A percentile compares a stretch with the other conserved stretches of the same genome.
These are phyloP conservation scores for Phrynocephalus forsythii DNA, from an alignment of 2,797 vertebrate species.

Conservation along the genomic window DNA sequence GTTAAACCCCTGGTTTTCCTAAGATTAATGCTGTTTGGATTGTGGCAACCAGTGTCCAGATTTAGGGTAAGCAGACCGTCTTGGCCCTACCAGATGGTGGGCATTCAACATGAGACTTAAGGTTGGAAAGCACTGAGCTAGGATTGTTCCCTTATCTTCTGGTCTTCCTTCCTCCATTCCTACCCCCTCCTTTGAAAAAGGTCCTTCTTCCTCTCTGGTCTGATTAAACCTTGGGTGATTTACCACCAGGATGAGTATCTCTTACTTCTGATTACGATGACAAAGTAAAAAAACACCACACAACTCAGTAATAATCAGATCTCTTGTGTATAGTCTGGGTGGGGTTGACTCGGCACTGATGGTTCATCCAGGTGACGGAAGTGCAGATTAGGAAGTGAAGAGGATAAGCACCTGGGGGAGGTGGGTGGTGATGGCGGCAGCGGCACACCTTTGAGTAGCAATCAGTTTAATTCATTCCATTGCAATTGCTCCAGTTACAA, in stretches of 20 bases:
- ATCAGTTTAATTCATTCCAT: neutral
- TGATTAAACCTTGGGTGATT: slow-evolving; percentile 15
- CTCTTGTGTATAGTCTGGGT: slow-evolving; percentile 9
- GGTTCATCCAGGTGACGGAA: slow-evolving; percentile 54
- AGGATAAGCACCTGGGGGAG: neutral
- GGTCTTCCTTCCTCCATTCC: neutral
- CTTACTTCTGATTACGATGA: slow-evolving; percentile 28
- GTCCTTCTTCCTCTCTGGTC: neutral
- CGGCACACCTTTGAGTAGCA: neutral
- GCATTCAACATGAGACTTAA: no score
- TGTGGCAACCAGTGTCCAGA: no score
- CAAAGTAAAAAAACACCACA: neutral
- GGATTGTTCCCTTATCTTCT: neutral
- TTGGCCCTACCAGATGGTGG: no score
- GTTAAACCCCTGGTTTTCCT: no score
- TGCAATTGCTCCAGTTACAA: accelerated
- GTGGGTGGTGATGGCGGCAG: neutral
- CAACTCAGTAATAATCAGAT: neutral
- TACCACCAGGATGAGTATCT: slow-evolving; percentile 8
- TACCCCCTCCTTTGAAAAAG: neutral
- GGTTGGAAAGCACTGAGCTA: no score
- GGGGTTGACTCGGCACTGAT: neutral
- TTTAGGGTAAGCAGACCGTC: no score
- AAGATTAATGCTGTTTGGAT: no score
- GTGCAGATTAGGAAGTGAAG: neutral